phyloP scores from a whole-genome alignment of 2,888 invertebrate species.

The Oscheius sp. region DNA sequence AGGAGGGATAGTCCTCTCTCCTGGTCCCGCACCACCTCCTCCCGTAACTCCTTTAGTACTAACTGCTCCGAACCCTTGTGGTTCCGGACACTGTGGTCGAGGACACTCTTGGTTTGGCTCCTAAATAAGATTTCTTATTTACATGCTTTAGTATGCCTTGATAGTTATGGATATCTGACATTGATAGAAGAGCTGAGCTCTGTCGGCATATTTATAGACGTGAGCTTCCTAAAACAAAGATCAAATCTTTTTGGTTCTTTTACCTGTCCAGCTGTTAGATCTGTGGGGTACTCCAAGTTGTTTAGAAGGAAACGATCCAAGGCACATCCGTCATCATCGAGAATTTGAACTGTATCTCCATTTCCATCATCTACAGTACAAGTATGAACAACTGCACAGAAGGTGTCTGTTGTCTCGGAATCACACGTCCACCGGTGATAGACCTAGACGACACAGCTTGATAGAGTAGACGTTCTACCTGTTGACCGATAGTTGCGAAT shows the following conservation, averaged over 20 bases:
- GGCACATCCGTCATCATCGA: conserved; percentile 61
- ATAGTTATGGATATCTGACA: conserved; percentile 67
- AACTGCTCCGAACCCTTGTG: conserved; percentile 64
- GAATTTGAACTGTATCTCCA: conserved; percentile 59
- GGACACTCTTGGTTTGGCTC: conserved; percentile 67
- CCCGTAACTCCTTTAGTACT: conserved; percentile 39
- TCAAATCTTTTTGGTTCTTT: not conserved
- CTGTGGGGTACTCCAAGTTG: conserved; percentile 66
- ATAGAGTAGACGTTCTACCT: no score
- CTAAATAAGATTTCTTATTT: conserved; percentile 24
- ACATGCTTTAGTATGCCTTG: no score
- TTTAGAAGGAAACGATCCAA: conserved; percentile 63
- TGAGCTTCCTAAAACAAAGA: conserved; percentile 56
- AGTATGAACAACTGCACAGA: conserved; percentile 66
- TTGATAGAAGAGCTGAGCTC: conserved; percentile 65
- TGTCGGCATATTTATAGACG: conserved; percentile 68
- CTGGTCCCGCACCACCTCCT: conserved; percentile 7
- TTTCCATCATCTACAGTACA: conserved; percentile 67
- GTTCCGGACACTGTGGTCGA: conserved; percentile 66
- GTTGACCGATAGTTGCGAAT: conserved; percentile 65
- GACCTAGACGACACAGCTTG: conserved; percentile 39
- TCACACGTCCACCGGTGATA: conserved; percentile 67
- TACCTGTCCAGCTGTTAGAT: conserved; percentile 62
- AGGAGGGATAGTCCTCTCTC: not conserved
- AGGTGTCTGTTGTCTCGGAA: conserved; percentile 65